phyloP scores from a whole-genome alignment of 2,113 vertebrate genomes.

The Eupsittula cactorum region DNA sequence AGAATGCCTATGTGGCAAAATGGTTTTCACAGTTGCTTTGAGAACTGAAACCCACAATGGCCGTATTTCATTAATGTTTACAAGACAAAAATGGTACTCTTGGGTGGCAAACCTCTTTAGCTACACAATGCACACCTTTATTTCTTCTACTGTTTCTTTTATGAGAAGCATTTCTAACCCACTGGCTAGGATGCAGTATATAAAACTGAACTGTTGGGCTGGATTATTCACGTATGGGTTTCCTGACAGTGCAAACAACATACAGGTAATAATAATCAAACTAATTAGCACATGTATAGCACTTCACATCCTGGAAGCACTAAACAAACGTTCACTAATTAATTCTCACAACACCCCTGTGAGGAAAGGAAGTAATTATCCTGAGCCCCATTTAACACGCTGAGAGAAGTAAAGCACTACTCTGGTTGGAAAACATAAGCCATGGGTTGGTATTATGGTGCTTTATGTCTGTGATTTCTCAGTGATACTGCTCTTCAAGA shows the following conservation, averaged over 20 bases:
- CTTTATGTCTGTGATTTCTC: neutral
- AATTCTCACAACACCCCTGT: slow-evolving; percentile 22
- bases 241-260: slow-evolving; percentile 45
- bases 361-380: slow-evolving; percentile 21
- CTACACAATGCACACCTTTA: neutral
- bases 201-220: neutral
- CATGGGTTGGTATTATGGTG: fast-evolving
- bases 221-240: slow-evolving; percentile 30
- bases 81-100: neutral
- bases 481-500: neutral
- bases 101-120: neutral
- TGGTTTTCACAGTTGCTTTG: neutral
- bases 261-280: slow-evolving; percentile 55
- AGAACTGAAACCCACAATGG: neutral
- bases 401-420: neutral
- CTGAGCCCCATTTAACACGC: neutral
- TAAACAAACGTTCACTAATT: slow-evolving; percentile 12
- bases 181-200: neutral
- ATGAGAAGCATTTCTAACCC: neutral
- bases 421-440: neutral
- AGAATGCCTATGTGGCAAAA: neutral
- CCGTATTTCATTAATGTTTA: slow-evolving; percentile 23
- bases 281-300: slow-evolving; percentile 50
- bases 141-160: neutral
- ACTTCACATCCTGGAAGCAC: slow-evolving; percentile 7